A percentile compares a stretch with the other conserved stretches of the same genome.
phyloP scores from a whole-genome alignment of 2,888 invertebrate species.

The Noctua comes region DNA sequence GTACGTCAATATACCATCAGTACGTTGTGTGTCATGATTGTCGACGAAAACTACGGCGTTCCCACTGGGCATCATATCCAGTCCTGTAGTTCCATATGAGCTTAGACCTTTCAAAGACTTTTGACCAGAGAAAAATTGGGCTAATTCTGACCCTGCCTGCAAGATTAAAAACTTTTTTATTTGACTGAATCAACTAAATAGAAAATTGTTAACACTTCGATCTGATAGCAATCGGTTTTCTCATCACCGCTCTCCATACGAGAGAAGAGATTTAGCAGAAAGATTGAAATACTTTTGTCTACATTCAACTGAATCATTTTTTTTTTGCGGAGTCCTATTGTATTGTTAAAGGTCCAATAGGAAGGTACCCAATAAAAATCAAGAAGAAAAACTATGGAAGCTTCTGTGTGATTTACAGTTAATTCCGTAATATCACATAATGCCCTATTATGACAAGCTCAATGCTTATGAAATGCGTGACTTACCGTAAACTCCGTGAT shows the following conservation, averaged over 20 bases:
- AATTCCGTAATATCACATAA: constrained; percentile 94
- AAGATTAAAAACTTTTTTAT: constrained; percentile 1
- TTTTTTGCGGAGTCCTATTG: neutral
- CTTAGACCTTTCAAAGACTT: constrained; percentile 89
- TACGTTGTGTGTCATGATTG: constrained; percentile 97
- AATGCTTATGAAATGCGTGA: neutral
- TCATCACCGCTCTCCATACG: too few species aligned
- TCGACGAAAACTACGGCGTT: constrained; percentile 94
- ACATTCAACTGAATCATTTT: neutral
- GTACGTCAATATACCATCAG: constrained; percentile 91
- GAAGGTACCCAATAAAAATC: too few species aligned
- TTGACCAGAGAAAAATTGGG: constrained; percentile 89
- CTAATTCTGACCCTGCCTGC: constrained; percentile 88
- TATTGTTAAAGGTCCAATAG: neutral
- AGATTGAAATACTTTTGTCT: neutral
- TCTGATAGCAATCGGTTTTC: neutral
- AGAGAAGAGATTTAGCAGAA: neutral
- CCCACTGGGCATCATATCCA: constrained; percentile 89
- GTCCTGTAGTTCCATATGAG: constrained; percentile 80
- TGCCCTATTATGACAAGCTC: constrained; percentile 44
- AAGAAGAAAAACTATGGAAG: neutral
- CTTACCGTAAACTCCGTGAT: constrained; percentile 87
- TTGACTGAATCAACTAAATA: neutral
- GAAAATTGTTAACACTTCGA: neutral
- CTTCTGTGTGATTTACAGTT: constrained; percentile 71